Percentiles rank a stretch among this genome's conserved stretches.
These are phyloP conservation scores for Luperina nickerlii DNA, from an alignment of 2,888 invertebrate species.

Conservation along the genomic window DNA sequence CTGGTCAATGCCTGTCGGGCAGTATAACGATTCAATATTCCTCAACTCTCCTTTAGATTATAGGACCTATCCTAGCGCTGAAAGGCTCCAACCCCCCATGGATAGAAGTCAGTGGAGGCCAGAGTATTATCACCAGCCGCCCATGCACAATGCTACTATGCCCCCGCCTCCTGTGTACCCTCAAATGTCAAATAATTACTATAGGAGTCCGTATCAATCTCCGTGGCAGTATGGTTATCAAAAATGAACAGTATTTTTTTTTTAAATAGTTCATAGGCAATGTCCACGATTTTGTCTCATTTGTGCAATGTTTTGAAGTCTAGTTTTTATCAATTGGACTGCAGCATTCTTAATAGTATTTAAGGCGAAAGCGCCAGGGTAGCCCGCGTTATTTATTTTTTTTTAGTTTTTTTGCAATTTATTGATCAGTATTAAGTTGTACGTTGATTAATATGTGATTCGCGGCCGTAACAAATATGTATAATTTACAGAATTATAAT, in stretches of 20 bases:
- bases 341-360: slow-evolving; percentile 25
- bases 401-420: no score
- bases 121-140: slow-evolving; percentile 69
- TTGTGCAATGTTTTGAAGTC: slow-evolving; percentile 55
- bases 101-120: slow-evolving; percentile 75
- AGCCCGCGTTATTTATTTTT: no score
- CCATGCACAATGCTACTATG: slow-evolving; percentile 63
- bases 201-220: slow-evolving; percentile 82
- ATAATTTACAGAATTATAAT: no score
- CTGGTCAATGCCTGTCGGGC: slow-evolving; percentile 79
- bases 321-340: slow-evolving; percentile 9
- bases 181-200: slow-evolving; percentile 77
- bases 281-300: slow-evolving; percentile 41
- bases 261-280: slow-evolving; percentile 50
- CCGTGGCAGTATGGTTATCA: slow-evolving; percentile 82
- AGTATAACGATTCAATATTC: slow-evolving; percentile 86
- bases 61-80: slow-evolving; percentile 68
- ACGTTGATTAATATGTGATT: no score
- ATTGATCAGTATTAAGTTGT: no score
- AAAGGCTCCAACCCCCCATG: slow-evolving; percentile 58
- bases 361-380: no score
- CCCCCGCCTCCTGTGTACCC: slow-evolving; percentile 69
- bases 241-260: slow-evolving; percentile 75
- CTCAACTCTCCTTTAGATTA: slow-evolving; percentile 80
- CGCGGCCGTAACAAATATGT: no score